A percentile compares a stretch with the other conserved stretches of the same genome.
Conservation (phyloP, 2,888 invertebrate species). For the Cosmia pyralina region DNA sequence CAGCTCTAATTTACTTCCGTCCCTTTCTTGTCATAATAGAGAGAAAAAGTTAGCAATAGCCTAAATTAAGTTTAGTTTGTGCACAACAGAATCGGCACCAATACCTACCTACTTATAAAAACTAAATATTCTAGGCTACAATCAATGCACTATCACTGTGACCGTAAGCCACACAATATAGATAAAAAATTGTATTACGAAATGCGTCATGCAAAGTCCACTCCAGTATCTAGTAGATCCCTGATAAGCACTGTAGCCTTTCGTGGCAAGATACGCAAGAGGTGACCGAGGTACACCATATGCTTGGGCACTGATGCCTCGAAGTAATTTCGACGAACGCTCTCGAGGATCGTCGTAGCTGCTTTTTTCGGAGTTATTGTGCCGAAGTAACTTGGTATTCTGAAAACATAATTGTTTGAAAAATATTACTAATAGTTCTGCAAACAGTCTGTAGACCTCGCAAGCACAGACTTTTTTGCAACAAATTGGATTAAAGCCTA, state of each 20-base stretch:
- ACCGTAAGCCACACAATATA: constrained; percentile 19
- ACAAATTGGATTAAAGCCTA: too few relatives aligned
- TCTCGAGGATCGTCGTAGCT: constrained; percentile 90
- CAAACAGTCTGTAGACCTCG: too few relatives aligned
- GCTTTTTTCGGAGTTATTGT: constrained; percentile 91
- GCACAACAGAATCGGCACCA: too few relatives aligned
- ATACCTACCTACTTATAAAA: constrained; percentile 18
- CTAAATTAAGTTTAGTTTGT: too few relatives aligned
- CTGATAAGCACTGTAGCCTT: constrained; percentile 91
- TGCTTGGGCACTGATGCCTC: constrained; percentile 92
- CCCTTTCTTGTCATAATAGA: too few relatives aligned
- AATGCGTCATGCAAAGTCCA: constrained; percentile 89
- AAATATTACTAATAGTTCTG: not conserved
- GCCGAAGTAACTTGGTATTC: constrained; percentile 92
- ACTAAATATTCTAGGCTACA: constrained; percentile 13
- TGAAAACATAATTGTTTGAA: constrained; percentile 67
- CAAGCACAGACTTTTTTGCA: too few relatives aligned
- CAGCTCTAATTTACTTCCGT: too few relatives aligned
- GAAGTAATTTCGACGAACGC: constrained; percentile 91
- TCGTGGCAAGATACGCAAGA: constrained; percentile 90
- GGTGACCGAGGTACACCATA: constrained; percentile 89
- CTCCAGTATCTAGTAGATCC: constrained; percentile 91
- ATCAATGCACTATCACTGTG: constrained; percentile 48
- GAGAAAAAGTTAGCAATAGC: too few relatives aligned
- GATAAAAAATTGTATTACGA: constrained; percentile 31